Evolutionary conservation across 1,140 invertebrate species (phyloP).

Genomic region (Phortica variegata): DNA sequence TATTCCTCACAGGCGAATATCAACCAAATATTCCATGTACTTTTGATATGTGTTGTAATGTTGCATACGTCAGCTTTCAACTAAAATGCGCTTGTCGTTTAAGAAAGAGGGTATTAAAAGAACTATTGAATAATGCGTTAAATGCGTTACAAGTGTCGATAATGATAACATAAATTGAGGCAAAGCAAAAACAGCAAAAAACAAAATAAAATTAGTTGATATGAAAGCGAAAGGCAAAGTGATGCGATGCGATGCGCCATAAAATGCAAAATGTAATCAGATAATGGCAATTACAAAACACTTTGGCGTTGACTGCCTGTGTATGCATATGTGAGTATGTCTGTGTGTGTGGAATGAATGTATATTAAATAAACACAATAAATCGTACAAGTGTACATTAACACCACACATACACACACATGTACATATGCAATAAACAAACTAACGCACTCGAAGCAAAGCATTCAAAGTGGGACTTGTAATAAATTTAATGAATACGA

Average conservation of each 20-base stretch:
- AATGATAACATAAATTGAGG: background rate
- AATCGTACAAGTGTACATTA: background rate
- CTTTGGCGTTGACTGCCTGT: too few species aligned
- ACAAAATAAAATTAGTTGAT: conserved; percentile 23
- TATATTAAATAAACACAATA: conserved; percentile 1
- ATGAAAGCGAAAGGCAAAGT: conserved; percentile 4
- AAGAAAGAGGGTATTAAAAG: too few species aligned
- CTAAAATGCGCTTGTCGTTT: too few species aligned
- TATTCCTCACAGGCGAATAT: too few species aligned
- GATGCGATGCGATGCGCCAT: too few species aligned
- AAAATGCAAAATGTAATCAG: conserved; percentile 22
- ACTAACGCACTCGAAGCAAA: too few species aligned
- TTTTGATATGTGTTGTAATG: too few species aligned
- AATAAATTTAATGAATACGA: conserved; percentile 30
- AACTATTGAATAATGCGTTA: too few species aligned
- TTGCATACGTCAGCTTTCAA: too few species aligned
- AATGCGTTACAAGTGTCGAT: too few species aligned
- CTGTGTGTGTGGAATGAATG: background rate
- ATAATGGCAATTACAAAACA: conserved; percentile 22
- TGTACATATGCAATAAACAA: conserved; percentile 2
- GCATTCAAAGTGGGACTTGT: conserved; percentile 17
- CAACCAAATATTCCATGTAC: too few species aligned
- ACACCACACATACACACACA: too few species aligned
- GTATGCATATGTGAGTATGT: conserved; percentile 9
- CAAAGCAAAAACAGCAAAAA: background rate